Percentiles rank a stretch among this genome's conserved stretches.
These are phyloP conservation scores for Dicrurus megarhynchus DNA, from an alignment of 2,113 vertebrate genomes.

Conservation along the genomic window DNA sequence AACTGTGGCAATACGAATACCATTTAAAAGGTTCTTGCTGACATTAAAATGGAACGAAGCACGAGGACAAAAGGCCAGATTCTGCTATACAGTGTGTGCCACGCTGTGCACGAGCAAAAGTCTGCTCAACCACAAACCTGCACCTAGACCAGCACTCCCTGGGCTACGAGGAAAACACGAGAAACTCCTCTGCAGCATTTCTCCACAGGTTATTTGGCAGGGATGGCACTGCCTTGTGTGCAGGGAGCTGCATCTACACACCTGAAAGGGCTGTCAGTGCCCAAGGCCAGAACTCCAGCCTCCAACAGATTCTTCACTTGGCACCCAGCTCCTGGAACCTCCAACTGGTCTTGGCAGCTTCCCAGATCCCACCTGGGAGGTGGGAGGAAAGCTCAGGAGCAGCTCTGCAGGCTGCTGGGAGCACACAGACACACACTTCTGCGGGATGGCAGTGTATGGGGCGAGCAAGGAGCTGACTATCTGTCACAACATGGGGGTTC, in stretches of 20 bases:
- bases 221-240: rapidly evolving
- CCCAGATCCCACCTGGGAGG: too few relatives aligned
- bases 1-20: neutral
- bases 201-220: rapidly evolving
- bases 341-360: rapidly evolving
- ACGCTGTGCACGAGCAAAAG: neutral
- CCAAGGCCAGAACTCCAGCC: neutral
- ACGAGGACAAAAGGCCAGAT: neutral
- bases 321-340: neutral
- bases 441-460: rapidly evolving
- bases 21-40: neutral
- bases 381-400: neutral
- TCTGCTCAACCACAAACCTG: neutral
- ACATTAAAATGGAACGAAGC: neutral
- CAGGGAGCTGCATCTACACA: neutral
- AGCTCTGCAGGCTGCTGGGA: neutral
- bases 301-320: neutral
- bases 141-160: neutral
- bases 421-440: neutral
- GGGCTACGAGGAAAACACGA: rapidly evolving
- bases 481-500: rapidly evolving
- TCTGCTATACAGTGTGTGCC: rapidly evolving
- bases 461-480: neutral
- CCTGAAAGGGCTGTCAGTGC: rapidly evolving
- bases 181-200: neutral